Conservation (phyloP, 1,140 invertebrate species). For the Conus ventricosus region DNA sequence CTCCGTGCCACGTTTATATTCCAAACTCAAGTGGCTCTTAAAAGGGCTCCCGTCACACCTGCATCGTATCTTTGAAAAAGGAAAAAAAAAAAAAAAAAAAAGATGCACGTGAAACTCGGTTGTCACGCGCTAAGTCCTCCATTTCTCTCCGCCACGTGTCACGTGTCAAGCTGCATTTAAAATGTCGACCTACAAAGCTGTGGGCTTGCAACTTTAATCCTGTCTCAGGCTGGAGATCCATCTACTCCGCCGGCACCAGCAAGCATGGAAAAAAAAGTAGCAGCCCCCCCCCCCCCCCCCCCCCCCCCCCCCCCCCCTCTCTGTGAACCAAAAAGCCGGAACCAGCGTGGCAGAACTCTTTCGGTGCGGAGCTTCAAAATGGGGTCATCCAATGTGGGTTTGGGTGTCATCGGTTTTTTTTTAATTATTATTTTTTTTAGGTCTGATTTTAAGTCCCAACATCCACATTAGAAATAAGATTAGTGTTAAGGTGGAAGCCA, state of each 20-base stretch:
- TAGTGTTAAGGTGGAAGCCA: no score
- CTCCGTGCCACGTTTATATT: constrained; percentile 3
- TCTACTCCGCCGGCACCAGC: not conserved
- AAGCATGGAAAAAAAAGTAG: not conserved
- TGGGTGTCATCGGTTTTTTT: no score
- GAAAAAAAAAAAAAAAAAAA: not conserved
- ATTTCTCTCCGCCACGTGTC: not conserved
- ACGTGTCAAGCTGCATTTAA: constrained; percentile 3
- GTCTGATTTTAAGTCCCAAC: no score
- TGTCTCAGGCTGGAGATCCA: not conserved
- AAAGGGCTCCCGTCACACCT: not conserved
- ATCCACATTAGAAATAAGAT: no score
- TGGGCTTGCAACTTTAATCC: not conserved
- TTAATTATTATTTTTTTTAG: no score
- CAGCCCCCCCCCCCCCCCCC: not conserved
- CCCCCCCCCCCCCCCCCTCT: not conserved
- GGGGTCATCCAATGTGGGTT: no score
- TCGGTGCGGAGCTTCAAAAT: no score
- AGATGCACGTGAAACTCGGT: not conserved
- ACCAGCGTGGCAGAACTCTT: no score
- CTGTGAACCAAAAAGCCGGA: not conserved
- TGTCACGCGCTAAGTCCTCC: constrained; percentile 6
- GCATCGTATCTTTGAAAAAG: not conserved
- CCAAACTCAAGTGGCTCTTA: not conserved
- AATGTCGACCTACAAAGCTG: not conserved